Base-by-base conservation (phyloP, 2,888 invertebrate genomes). In the Lochmaea crataegi region DNA sequence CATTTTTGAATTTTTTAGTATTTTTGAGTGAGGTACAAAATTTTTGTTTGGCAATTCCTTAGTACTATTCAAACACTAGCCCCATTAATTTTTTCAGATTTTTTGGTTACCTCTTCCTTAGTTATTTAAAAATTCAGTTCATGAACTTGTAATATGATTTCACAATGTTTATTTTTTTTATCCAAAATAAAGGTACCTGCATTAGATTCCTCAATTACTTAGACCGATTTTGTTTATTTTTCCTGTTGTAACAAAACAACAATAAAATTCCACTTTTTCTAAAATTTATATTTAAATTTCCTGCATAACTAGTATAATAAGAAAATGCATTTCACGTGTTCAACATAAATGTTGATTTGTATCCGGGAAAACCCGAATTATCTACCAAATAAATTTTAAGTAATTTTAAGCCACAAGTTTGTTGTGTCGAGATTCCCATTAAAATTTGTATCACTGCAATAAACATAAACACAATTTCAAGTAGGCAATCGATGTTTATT, bases 381-480 rank as follows among this genome's bases (percentile, higher is more conserved):
- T 5, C 3, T n/a, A 51, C 51, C 11, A n/a, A 51, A 51, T 51
- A 51, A 51, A 51, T 51, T 53, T 12, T 9, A 53, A 18, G 5
- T 48, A 48, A 48, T 14, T 48, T 45, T 12, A 14, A 45, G 11
- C 45, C 16, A 51, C n/a, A 53, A 18, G 7, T 16, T 53, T 18
- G 18, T 45, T 12, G 45, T 45, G 14, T 14, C 45, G 45, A 45
- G 45, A 45, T 45, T 45, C 48, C 26, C n/a, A 32, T 38, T 38
- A n/a, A 60, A 32, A 60, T 60, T 38, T n/a, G 9, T 60, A 60
- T 38, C 26, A 60, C 38, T 60, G 14, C 38, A 60, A n/a, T 60
- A 60, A 60, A 38, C 38, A 60, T 60, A 32, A 60, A 60, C 60
- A 60, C 14, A 14, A 60, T 60, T 38, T 60, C 38, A 18, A 60